Conservation (phyloP, 1,140 invertebrate species). For the Calliopsis andreniformis region DNA sequence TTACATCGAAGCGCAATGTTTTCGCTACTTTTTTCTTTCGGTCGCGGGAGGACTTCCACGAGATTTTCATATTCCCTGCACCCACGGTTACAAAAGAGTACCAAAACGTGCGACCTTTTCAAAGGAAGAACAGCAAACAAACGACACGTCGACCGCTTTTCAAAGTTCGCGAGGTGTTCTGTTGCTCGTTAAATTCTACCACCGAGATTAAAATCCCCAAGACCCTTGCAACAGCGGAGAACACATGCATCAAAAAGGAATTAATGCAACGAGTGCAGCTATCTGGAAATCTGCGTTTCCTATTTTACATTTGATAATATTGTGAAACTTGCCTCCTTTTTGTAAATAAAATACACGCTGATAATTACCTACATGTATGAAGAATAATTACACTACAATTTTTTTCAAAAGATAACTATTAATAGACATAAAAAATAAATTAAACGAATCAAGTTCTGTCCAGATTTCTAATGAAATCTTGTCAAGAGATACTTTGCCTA, state of each 20-base stretch:
- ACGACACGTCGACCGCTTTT: not conserved
- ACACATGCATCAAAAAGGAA: not conserved
- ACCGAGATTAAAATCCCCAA: constrained; percentile 22
- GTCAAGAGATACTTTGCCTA: not conserved
- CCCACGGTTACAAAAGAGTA: constrained; percentile 18
- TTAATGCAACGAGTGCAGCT: not conserved
- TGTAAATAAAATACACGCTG: too few relatives aligned
- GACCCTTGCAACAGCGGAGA: not conserved
- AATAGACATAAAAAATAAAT: too few relatives aligned
- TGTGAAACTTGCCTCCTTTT: too few relatives aligned
- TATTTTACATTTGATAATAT: not conserved
- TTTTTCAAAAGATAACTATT: too few relatives aligned
- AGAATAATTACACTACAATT: too few relatives aligned
- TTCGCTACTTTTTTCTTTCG: not conserved
- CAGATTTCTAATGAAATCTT: not conserved
- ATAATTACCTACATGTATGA: too few relatives aligned
- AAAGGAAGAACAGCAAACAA: constrained; percentile 32
- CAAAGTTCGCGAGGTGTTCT: constrained; percentile 6
- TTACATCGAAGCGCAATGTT: not conserved
- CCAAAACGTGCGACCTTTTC: constrained; percentile 19
- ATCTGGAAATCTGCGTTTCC: not conserved
- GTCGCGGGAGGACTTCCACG: not conserved
- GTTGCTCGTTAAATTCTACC: constrained; percentile 22
- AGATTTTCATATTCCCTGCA: not conserved
- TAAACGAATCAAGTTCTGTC: too few relatives aligned